These are phyloP conservation scores for Notamacropus eugenii DNA, from an alignment of 2,797 vertebrate species.

Conservation along the genomic window DNA sequence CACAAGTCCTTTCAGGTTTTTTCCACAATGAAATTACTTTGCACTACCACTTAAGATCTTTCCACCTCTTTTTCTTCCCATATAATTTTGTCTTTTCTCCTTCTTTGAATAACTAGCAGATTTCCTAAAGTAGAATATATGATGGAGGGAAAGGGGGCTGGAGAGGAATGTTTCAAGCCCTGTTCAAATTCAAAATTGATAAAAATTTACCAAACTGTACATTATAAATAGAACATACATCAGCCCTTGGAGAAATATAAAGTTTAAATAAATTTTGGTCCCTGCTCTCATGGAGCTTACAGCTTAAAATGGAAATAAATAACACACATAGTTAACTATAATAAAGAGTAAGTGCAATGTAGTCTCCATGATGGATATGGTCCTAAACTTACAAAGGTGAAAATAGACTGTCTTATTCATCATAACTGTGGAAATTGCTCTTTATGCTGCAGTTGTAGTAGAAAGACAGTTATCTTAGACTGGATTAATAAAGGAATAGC, in stretches of 20 bases:
- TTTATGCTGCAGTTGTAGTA: not conserved
- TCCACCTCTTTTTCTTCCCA: not conserved
- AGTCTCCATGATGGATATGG: not conserved
- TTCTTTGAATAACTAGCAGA: not conserved
- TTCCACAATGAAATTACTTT: not conserved
- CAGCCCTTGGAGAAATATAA: not conserved
- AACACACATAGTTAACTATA: not conserved
- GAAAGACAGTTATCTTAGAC: not conserved
- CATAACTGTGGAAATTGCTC: not conserved
- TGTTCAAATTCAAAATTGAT: not conserved
- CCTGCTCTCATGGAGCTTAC: not conserved
- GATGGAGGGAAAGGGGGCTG: not conserved
- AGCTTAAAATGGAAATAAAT: not conserved
- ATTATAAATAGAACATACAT: not conserved
- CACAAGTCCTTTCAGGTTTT: not conserved
- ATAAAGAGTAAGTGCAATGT: not conserved
- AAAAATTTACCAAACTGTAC: not conserved
- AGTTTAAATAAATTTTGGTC: not conserved
- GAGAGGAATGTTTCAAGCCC: not conserved
- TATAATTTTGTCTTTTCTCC: not conserved
- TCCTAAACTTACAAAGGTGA: not conserved
- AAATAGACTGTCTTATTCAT: not conserved
- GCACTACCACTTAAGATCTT: not conserved
- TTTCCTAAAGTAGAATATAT: not conserved
- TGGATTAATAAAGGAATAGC: not conserved